These are phyloP conservation scores for Saimiri boliviensis DNA, from an alignment of 2,113 vertebrate genomes.

Conservation along the genomic window DNA sequence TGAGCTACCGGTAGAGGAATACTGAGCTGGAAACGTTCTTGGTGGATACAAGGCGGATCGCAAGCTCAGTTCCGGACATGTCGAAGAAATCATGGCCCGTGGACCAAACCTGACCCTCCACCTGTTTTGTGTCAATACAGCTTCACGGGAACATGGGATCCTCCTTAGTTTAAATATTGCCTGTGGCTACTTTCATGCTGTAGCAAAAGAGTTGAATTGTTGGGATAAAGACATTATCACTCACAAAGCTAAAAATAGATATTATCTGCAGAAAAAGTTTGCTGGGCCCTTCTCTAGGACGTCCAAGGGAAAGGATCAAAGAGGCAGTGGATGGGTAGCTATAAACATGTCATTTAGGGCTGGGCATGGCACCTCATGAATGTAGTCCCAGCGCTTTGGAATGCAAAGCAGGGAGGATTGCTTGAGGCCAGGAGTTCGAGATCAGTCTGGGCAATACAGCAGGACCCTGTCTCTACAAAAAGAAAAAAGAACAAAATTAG, in stretches of 20 bases:
- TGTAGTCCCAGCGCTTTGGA: too few species aligned
- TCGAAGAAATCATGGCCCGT: background rate
- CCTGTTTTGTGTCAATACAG: background rate
- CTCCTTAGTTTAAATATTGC: background rate
- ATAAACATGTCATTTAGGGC: background rate
- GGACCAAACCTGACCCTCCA: background rate
- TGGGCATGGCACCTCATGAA: too few species aligned
- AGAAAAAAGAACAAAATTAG: too few species aligned
- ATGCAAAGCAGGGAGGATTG: too few species aligned
- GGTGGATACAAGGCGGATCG: background rate
- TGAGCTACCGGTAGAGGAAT: background rate
- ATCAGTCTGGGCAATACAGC: too few species aligned
- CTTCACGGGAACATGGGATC: background rate
- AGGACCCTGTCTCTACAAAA: too few species aligned
- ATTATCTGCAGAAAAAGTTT: conserved; percentile 2
- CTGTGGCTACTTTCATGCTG: background rate
- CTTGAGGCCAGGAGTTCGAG: too few species aligned
- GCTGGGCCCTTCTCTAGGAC: background rate
- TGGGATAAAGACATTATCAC: background rate
- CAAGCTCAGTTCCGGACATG: background rate
- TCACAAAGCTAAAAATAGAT: background rate
- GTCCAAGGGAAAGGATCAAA: background rate
- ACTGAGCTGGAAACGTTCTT: background rate
- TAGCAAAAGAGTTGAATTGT: background rate
- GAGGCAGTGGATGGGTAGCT: background rate